Evolutionary conservation across 1,140 invertebrate species (phyloP), one percentile per base, ranked within the genome.

Genomic region (Dinothrombium tinctorium): DNA sequence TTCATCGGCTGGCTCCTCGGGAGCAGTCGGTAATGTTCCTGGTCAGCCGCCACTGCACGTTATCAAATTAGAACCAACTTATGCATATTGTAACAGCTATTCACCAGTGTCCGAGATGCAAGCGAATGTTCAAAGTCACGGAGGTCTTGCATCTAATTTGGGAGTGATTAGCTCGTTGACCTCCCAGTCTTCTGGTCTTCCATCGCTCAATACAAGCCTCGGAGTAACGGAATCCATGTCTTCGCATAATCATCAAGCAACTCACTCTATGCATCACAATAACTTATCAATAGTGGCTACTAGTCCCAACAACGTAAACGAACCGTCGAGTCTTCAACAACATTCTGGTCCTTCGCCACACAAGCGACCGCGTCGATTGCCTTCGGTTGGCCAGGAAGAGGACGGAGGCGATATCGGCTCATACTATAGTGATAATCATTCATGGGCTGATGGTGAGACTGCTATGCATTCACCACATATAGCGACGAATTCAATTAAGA

Each of bases 41-140:
- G 12, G 4, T 6, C 19, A 22, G n/a, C 19, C 12, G 5, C 20
- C 33, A 21, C 12, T 36, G n/a, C 33, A 36, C 20, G 11, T 36
- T 12, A 21, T 36, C 1, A 36, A 36, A 36, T 15, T 22, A 15
- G 33, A 36, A n/a, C 33, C 33, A 21, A 15, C 17, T 5, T 36
- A 12, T 17, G n/a, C 33, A 36, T 36, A 21, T 36, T 22, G n/a
- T 5, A 6, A 35, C 5, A 36, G 33, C n/a, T 36, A 36, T 21
- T 36, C 33, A 7, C 33, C 33, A 21, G 17, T 36, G n/a, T 17
- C 33, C 17, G 33, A 36, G 17, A 36, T 36, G 33, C 33, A 36
- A 36, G 33, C 17, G 19, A 36, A 21, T 36, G 33, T 21, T 15
- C 12, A 4, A n/a, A n/a, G n/a, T n/a, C n/a, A n/a, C n/a, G n/a